Evolutionary conservation across 2,797 vertebrate genomes (phyloP), one percentile per base, ranked within the genome.

Genomic region (Cossypha polioptera): DNA sequence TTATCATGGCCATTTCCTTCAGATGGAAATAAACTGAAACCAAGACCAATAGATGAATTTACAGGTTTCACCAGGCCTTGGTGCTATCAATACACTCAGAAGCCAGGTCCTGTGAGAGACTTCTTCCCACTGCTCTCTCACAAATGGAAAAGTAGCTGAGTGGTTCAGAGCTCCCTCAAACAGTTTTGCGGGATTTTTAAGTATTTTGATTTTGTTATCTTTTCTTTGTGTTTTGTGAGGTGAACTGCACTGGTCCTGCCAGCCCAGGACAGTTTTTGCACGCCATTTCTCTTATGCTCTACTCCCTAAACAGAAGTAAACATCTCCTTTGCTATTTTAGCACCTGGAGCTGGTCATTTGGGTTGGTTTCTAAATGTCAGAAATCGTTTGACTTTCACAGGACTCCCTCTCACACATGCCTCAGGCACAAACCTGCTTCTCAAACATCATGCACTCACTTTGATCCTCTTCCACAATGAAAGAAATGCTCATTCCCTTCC

Each of bases 331-430:
- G 20, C 29, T 48, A 16, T 16, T 94, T 78, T 11, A 62, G 31
- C 38, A 40, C 29, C 38, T 48, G 33, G 10, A 84, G 13, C 14
- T 61, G 15, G 29, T 63, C 58, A 68, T 10, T 4, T 1, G 48
- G 15, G 14, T 14, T 81, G 20, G 31, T 58, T 92, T 84, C 78
- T 54, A 63, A 74, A 84, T 16, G 16, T 57, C 38, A 54, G 55
- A 72, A 93, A 51, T 7, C 1, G 0, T 22, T 16, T 24, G 3
- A 77, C 11, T 58, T 62, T 84, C 13, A 57, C 18, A 47, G 25
- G 61, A 8, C 26, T 66, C 4, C 33, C 17, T 54, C 15, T 61
- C 9, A 1, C 13, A 31, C 0, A 0, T 47, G 26, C 43, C 54
- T 63, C 40, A 16, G 36, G n/a, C 72, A 69, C 29, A 61, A 92